A percentile compares a stretch with the other conserved stretches of the same genome.
These are phyloP conservation scores for Orycteropus afer DNA, from an alignment of 2,113 vertebrate genomes.

Conservation along the genomic window DNA sequence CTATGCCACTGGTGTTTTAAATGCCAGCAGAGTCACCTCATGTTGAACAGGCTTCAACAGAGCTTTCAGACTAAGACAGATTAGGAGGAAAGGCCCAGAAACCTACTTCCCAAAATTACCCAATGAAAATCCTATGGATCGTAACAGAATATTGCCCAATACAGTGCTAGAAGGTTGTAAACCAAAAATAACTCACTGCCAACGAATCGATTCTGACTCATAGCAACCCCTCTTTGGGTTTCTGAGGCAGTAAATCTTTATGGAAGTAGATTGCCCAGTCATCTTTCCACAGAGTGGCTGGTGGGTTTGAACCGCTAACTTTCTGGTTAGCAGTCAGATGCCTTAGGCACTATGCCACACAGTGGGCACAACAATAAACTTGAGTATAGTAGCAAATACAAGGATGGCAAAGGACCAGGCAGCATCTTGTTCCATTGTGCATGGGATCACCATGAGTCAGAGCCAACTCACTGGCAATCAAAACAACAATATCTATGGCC, in stretches of 20 bases:
- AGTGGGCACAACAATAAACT: not conserved
- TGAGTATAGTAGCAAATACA: not conserved
- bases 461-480: not conserved
- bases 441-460: not conserved
- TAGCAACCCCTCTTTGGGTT: no score
- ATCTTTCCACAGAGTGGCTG: no score
- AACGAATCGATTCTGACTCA: no score
- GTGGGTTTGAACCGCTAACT: no score
- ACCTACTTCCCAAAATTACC: not conserved
- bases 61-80: not conserved
- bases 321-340: no score
- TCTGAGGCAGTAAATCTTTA: no score
- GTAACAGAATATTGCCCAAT: not conserved
- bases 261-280: no score
- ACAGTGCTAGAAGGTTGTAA: no score
- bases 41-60: not conserved
- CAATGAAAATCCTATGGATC: not conserved
- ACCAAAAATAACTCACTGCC: no score
- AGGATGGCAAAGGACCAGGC: no score
- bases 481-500: not conserved
- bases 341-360: not conserved
- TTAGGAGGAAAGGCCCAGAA: not conserved
- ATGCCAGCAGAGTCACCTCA: not conserved
- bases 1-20: not conserved
- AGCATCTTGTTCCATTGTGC: no score